Conservation (phyloP, 2,113 vertebrate species). For the Ia io region DNA sequence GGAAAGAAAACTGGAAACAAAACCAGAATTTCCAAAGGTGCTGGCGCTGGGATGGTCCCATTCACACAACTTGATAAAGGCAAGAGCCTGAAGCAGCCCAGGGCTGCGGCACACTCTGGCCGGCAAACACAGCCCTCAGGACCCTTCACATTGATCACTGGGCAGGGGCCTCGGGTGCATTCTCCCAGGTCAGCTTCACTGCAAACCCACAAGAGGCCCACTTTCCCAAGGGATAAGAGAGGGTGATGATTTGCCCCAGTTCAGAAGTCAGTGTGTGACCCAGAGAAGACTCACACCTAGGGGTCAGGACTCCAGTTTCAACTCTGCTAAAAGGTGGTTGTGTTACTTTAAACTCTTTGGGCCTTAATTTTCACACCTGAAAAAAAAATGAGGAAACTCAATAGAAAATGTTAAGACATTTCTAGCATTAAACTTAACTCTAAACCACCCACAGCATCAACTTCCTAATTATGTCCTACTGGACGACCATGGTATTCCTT, state of each 20-base stretch:
- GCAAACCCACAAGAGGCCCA: background rate
- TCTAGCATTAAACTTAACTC: background rate
- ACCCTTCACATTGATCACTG: no score
- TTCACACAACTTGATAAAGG: background rate
- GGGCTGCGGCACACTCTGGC: background rate
- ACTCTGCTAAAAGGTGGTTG: background rate
- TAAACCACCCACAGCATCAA: background rate
- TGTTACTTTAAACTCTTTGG: background rate
- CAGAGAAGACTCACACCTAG: background rate
- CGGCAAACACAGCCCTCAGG: no score
- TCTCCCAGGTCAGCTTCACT: background rate
- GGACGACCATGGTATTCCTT: background rate
- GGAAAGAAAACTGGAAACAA: background rate
- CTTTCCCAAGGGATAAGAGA: background rate
- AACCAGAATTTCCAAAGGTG: background rate
- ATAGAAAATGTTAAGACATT: background rate
- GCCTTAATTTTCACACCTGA: background rate
- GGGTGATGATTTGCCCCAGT: background rate
- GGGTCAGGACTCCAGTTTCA: background rate
- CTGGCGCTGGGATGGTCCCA: no score
- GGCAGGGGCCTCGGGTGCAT: background rate
- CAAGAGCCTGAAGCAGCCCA: no score
- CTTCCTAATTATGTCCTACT: background rate
- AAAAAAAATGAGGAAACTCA: background rate
- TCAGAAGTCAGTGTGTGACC: background rate